Evolutionary conservation across 1,140 invertebrate genomes (phyloP).

Genomic region (Mylabris phalerata): DNA sequence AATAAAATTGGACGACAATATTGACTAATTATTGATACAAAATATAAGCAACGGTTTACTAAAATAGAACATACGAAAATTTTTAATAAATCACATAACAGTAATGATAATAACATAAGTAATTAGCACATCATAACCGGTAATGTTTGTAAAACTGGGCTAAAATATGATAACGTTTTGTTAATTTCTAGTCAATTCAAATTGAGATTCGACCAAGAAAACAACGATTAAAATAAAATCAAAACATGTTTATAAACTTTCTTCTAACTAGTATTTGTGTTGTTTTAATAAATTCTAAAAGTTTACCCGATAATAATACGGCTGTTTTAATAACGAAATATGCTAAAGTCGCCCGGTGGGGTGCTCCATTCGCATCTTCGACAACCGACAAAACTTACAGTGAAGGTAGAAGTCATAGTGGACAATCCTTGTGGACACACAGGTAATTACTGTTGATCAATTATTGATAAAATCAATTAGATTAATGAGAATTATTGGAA

Average conservation of each 20-base stretch:
- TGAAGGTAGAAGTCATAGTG: conserved; percentile 26
- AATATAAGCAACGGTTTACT: conserved; percentile 10
- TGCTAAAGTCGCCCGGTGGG: conserved; percentile 38
- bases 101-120: conserved; percentile 28
- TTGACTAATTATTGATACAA: conserved; percentile 13
- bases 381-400: conserved; percentile 1
- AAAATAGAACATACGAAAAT: conserved; percentile 10
- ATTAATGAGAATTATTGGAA: conserved; percentile 3
- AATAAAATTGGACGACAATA: conserved; percentile 3
- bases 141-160: conserved; percentile 28
- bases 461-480: neutral
- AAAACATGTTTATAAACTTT: neutral
- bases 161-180: conserved; percentile 8
- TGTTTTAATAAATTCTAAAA: conserved; percentile 11
- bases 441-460: conserved; percentile 25
- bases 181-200: neutral
- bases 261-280: neutral
- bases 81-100: conserved; percentile 26
- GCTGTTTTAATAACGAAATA: conserved; percentile 31
- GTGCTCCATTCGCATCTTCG: conserved; percentile 12
- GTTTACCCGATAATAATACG: conserved; percentile 20
- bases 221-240: no score
- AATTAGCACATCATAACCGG: conserved; percentile 29
- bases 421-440: conserved; percentile 33
- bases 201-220: neutral